Evolutionary conservation across 35 echinoderm and acorn worm genomes (phyloP), one percentile per base, ranked within the genome.

Genomic region (Chiridota heheva): DNA sequence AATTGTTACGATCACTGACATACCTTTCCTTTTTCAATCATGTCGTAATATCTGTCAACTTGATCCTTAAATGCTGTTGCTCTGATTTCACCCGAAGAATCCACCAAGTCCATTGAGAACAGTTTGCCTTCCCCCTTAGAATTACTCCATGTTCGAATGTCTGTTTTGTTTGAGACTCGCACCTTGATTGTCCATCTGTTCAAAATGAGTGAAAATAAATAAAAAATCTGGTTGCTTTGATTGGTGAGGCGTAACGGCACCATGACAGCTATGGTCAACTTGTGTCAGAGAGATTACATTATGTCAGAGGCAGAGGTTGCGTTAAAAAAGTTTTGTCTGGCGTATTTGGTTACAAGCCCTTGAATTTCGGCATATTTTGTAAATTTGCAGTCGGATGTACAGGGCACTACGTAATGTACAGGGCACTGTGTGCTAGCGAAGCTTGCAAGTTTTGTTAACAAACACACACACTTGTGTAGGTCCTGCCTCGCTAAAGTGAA

Each of bases 51-150:
- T 58, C 91, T 97, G 47, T 88, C 74, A 22, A 67, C 67, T 36
- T 83, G 90, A 30, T 97, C 84, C 35, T 91, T 97, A 70, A 97
- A 97, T 12, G 94, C 94, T 2, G 94, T 97, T 40, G 84, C 85
- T 70, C 94, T 73, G 61, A 97, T 97, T 42, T 97, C 94, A 32
- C 88, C 94, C 0, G 94, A 97, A 59, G 84, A 72, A 40, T 97
- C 94, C 0, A 78, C 49, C 8, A 97, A 58, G 42, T 97, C 94
- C 94, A 97, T 91, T n/a, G 94, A 97, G 66, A 97, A 97, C 78
- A 97, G 72, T 46, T 91, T 84, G n/a, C 94, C 94, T 31, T 97
- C 94, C 20, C 94, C 94, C 20, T 85, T 43, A 18, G 94, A 85
- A 42, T 97, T 97, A 69, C 89, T 97, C 94, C 94, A 97, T 0